Conservation (phyloP, 2,797 vertebrate species). For the Manis crassicaudata region DNA sequence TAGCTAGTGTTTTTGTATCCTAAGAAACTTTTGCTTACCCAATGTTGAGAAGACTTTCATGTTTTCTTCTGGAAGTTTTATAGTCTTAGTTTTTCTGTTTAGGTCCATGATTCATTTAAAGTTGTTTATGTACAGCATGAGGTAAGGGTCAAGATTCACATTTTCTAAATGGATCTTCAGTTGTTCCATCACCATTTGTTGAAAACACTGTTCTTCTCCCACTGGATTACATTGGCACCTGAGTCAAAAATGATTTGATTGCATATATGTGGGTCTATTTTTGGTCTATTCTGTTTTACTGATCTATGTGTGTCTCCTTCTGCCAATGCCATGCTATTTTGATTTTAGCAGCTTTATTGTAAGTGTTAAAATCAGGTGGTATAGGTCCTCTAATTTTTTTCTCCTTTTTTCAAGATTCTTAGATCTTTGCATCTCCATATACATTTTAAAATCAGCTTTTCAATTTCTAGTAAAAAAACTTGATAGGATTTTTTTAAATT, state of each 20-base stretch:
- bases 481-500: background rate
- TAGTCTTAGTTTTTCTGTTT: background rate
- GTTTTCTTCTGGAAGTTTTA: slow-evolving; percentile 16
- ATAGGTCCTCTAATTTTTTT: background rate
- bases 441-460: background rate
- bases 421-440: background rate
- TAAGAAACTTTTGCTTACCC: background rate
- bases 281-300: background rate
- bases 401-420: background rate
- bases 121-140: background rate
- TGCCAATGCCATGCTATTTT: background rate
- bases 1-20: background rate
- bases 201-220: background rate
- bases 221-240: background rate
- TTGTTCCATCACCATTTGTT: background rate
- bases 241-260: background rate
- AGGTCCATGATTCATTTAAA: background rate
- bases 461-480: background rate
- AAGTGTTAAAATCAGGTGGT: background rate
- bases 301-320: background rate
- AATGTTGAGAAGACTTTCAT: background rate
- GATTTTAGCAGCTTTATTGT: background rate
- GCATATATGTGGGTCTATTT: background rate
- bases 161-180: background rate
- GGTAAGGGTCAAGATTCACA: background rate